phyloP scores from a whole-genome alignment of 2,888 invertebrate species.

The Hybos culiciformis region DNA sequence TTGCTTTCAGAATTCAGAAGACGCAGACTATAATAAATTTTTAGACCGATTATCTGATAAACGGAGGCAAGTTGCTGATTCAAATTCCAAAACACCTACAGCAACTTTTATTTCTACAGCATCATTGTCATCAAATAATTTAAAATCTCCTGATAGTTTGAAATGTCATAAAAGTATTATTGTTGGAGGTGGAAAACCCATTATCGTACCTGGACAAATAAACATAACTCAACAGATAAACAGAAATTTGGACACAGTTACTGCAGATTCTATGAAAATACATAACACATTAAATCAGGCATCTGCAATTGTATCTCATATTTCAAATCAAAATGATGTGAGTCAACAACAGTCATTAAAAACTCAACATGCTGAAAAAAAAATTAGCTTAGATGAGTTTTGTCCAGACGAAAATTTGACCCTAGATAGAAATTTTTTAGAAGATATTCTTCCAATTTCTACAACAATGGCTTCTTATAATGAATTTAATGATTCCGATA shows the following conservation, averaged over 20 bases:
- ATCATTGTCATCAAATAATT: conserved; percentile 22
- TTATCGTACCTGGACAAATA: conserved; percentile 14
- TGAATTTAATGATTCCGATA: conserved; percentile 23
- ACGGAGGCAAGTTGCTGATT: conserved; percentile 57
- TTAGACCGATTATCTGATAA: conserved; percentile 60
- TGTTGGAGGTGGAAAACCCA: conserved; percentile 17
- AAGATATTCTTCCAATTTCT: conserved; percentile 41
- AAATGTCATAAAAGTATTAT: conserved; percentile 23
- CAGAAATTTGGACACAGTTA: not conserved
- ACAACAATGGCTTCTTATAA: conserved; percentile 10
- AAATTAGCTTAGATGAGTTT: conserved; percentile 55
- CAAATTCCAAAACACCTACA: conserved; percentile 37
- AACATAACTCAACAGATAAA: conserved; percentile 11
- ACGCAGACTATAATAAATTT: conserved; percentile 60
- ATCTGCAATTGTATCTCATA: not conserved
- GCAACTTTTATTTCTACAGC: conserved; percentile 25
- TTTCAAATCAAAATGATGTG: conserved; percentile 3
- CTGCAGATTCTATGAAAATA: too few relatives aligned
- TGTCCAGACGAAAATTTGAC: conserved; percentile 63
- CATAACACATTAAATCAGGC: conserved; percentile 1
- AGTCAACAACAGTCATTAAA: not conserved
- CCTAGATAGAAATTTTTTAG: conserved; percentile 60
- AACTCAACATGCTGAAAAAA: conserved; percentile 8
- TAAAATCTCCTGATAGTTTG: conserved; percentile 39
- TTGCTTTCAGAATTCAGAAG: conserved; percentile 45